phyloP scores from a whole-genome alignment of 2,113 vertebrate genomes.

The Myotis yumanensis region DNA sequence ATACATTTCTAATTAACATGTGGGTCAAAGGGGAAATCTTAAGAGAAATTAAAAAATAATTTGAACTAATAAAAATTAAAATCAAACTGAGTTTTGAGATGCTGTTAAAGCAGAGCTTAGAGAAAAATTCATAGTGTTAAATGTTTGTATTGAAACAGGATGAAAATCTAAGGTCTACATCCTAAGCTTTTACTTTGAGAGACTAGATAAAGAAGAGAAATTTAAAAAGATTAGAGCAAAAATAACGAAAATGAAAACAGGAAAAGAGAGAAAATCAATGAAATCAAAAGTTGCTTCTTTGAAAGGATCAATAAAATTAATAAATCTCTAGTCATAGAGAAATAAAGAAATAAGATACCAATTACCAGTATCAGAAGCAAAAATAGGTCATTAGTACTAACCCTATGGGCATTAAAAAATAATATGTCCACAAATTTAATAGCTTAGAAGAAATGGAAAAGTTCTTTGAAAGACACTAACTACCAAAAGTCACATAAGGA shows the following conservation, averaged over 20 bases:
- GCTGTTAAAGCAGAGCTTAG: not conserved
- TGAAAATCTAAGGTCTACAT: not conserved
- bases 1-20: not conserved
- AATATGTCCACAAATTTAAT: not conserved
- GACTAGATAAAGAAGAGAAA: not conserved
- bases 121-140: not conserved
- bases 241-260: not conserved
- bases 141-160: not conserved
- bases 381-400: not conserved
- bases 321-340: not conserved
- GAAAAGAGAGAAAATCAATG: not conserved
- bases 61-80: not conserved
- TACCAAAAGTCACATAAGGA: not conserved
- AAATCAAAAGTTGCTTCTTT: not conserved
- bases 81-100: not conserved
- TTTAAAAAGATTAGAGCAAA: not conserved
- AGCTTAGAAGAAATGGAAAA: not conserved
- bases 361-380: not conserved
- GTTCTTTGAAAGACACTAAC: not conserved
- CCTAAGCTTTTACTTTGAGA: not conserved
- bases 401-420: not conserved
- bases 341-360: not conserved
- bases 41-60: not conserved
- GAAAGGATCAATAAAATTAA: not conserved
- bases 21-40: not conserved